A percentile compares a stretch with the other conserved stretches of the same genome.
Conservation (phyloP, 2,113 vertebrate genomes). For the Saccopteryx leptura region DNA sequence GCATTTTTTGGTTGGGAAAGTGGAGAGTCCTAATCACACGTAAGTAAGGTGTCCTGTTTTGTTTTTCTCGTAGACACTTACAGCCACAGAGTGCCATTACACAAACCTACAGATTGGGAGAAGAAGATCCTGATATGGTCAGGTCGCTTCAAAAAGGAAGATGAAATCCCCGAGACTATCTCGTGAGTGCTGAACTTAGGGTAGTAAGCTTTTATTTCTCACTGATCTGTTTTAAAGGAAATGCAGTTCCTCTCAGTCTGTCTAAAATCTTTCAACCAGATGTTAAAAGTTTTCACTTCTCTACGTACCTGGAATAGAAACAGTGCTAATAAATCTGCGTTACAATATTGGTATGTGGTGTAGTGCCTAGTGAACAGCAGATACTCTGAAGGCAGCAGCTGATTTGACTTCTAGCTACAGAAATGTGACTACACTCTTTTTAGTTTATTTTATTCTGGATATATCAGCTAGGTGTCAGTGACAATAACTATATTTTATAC, state of each 20-base stretch:
- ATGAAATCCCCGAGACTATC: constrained; percentile 95
- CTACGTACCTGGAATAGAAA: not conserved
- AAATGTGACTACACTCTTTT: not conserved
- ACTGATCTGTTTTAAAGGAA: not conserved
- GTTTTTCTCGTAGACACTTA: constrained; percentile 64
- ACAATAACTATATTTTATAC: not conserved
- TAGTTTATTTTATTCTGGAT: not conserved
- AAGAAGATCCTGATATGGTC: constrained; percentile 94
- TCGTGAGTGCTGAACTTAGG: constrained; percentile 91
- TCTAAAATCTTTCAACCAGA: constrained; percentile 49
- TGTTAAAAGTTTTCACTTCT: constrained; percentile 27
- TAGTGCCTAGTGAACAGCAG: not conserved
- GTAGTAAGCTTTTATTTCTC: not conserved
- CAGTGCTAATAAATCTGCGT: not conserved
- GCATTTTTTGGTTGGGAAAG: constrained; percentile 17
- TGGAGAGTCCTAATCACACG: not conserved
- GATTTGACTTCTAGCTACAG: not conserved
- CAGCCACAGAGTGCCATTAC: constrained; percentile 89
- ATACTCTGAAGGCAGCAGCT: not conserved
- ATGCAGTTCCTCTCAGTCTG: not conserved
- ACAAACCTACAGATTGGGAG: constrained; percentile 91
- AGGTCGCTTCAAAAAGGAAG: constrained; percentile 93
- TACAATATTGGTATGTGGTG: not conserved
- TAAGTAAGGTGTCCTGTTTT: not conserved
- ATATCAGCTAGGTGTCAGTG: not conserved